Conservation (phyloP, 1,140 invertebrate species). For the Drosophila punjabiensis region DNA sequence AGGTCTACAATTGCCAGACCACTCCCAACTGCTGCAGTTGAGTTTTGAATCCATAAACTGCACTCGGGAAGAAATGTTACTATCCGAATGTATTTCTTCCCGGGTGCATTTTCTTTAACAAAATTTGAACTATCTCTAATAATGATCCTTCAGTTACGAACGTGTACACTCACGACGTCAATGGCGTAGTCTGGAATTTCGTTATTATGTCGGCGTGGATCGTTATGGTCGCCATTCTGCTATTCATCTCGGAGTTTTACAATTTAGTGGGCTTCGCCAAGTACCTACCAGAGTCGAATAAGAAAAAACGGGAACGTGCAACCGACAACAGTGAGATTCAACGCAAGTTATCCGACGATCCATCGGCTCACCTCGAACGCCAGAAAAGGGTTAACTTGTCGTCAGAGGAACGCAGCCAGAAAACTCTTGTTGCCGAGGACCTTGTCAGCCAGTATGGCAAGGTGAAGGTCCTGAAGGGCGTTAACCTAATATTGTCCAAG, state of each 20-base stretch:
- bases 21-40: conserved; percentile 66
- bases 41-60: not conserved
- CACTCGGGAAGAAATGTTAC: not conserved
- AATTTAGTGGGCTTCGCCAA: conserved; percentile 8
- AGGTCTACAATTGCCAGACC: conserved; percentile 27
- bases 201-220: not conserved
- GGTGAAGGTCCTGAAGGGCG: conserved; percentile 13
- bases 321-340: fast-evolving
- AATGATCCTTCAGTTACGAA: not conserved
- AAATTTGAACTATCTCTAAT: not conserved
- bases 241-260: conserved; percentile 11
- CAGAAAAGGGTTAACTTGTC: not conserved
- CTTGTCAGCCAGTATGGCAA: conserved; percentile 9
- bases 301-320: too few species aligned
- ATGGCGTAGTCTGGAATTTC: not conserved
- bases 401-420: conserved; percentile 1
- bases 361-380: not conserved
- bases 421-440: conserved; percentile 13
- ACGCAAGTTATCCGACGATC: not conserved
- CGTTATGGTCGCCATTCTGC: fast-evolving
- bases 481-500: conserved; percentile 52
- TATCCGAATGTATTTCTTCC: not conserved
- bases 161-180: not conserved
- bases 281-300: not conserved
- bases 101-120: not conserved